Evolutionary conservation across 2,113 vertebrate genomes (phyloP).

Genomic region (Crotalus viridis): DNA sequence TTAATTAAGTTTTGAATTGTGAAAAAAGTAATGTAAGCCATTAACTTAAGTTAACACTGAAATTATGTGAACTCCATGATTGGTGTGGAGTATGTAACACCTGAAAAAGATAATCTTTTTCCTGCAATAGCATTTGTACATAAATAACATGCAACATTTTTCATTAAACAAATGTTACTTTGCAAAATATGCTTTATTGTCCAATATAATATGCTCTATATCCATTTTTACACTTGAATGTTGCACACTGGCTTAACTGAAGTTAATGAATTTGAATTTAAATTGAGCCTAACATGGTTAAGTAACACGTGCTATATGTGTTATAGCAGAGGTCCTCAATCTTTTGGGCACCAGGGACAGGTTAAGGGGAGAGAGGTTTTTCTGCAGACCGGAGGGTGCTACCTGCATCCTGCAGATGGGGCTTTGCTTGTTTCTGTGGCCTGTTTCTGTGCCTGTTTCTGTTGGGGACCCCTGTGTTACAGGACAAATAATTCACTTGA

Average conservation of each 20-base stretch:
- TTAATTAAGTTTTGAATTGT: constrained; percentile 42
- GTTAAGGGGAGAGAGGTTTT: too few relatives aligned
- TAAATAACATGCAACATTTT: constrained; percentile 65
- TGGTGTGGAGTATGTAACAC: constrained; percentile 45
- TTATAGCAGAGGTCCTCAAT: too few relatives aligned
- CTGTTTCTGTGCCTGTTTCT: too few relatives aligned
- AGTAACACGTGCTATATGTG: constrained; percentile 2
- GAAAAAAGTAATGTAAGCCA: constrained; percentile 37
- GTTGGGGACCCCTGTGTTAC: neutral
- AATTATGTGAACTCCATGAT: constrained; percentile 6
- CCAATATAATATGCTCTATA: constrained; percentile 52
- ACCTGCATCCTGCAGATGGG: too few relatives aligned
- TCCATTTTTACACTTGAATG: constrained; percentile 40
- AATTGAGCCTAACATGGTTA: neutral
- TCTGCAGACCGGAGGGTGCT: too few relatives aligned
- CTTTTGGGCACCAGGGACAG: too few relatives aligned
- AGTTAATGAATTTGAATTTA: neutral
- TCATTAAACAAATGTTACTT: constrained; percentile 43
- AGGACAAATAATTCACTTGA: neutral
- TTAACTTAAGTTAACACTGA: constrained; percentile 28
- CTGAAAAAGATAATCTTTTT: constrained; percentile 42
- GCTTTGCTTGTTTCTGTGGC: too few relatives aligned
- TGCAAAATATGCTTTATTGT: constrained; percentile 50
- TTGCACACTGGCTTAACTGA: constrained; percentile 33
- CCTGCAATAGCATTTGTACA: constrained; percentile 54